These are phyloP conservation scores for Sitta europaea DNA, from an alignment of 2,113 vertebrate species.

Conservation along the genomic window DNA sequence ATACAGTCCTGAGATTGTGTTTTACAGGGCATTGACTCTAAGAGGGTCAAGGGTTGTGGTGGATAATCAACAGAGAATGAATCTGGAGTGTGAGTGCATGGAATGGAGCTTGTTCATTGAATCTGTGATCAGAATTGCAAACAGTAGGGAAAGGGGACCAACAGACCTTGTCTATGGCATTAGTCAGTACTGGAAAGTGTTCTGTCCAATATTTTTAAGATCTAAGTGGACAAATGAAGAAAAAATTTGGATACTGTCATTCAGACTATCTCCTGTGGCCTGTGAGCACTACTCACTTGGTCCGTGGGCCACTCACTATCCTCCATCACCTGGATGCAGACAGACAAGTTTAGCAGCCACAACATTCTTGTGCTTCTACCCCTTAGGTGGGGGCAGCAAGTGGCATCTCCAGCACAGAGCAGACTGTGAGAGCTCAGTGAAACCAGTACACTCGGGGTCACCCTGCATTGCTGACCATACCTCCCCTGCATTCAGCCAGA, in stretches of 20 bases:
- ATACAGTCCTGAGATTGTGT: background rate
- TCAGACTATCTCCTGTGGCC: background rate
- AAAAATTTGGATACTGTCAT: background rate
- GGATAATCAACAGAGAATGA: background rate
- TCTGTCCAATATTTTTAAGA: background rate
- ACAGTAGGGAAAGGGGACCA: background rate
- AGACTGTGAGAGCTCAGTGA: background rate
- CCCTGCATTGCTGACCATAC: background rate
- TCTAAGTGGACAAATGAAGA: background rate
- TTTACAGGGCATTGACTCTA: background rate
- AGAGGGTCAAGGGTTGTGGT: background rate
- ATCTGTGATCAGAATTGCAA: background rate
- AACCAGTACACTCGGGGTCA: background rate
- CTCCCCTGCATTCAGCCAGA: background rate
- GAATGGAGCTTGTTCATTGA: background rate
- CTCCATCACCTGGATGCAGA: background rate
- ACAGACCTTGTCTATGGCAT: background rate
- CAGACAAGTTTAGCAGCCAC: background rate
- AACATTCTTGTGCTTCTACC: background rate
- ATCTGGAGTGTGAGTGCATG: background rate
- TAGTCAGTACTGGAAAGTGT: background rate
- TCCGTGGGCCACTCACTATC: fast-evolving
- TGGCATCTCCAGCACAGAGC: background rate
- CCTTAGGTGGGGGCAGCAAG: background rate
- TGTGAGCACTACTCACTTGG: background rate